Base-by-base conservation (phyloP, 2,113 vertebrate genomes). In the Perca flavescens region DNA sequence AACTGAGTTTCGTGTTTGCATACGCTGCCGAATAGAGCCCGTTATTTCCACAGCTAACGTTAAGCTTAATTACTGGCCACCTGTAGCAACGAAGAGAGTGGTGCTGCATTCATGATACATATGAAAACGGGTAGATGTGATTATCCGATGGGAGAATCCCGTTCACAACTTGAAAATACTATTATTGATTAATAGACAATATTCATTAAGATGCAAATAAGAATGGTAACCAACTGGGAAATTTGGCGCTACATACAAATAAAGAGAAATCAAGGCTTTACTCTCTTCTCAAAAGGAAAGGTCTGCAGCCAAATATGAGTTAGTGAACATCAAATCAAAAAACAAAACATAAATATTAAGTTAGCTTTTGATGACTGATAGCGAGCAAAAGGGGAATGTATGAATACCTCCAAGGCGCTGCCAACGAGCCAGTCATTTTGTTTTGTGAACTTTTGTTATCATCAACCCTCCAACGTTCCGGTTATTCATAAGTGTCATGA, bases 221-320 rank as follows among this genome's bases (percentile, higher is more conserved):
- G 13, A 16, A 50, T 15, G 1, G 9, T 25, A 17, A 47, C 2
- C 1, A 2, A 13, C 1, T 46, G 3, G 0, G 1, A 9, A 21
- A 17, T 54, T 25, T 17, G 3, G 1, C 3, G 0, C 3, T 46
- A 6, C 10, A 62, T 21, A 0, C 0, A 15, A 2, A 36, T 7
- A 36, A 25, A 64, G 0, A 10, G 10, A 43, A 43, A 43, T 43
- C 2, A 56, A 56, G 2, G 0, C 9, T 34, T 0, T 43, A 43
- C 40, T 43, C 2, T 43, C 40, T 11, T 43, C 8, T 11, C 10
- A 11, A 43, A 52, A 28, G 2, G 6, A n/a, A 2, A 46, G 5
- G 5, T 6, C 22, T 5, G 7, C 19, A 14, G 34, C 6, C 4
- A n/a, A 28, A 34, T 36, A 17, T 19, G 10, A 7, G 2, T 53